These are phyloP conservation scores for Spondyliosoma cantharus DNA, from an alignment of 2,797 vertebrate genomes.

Conservation along the genomic window DNA sequence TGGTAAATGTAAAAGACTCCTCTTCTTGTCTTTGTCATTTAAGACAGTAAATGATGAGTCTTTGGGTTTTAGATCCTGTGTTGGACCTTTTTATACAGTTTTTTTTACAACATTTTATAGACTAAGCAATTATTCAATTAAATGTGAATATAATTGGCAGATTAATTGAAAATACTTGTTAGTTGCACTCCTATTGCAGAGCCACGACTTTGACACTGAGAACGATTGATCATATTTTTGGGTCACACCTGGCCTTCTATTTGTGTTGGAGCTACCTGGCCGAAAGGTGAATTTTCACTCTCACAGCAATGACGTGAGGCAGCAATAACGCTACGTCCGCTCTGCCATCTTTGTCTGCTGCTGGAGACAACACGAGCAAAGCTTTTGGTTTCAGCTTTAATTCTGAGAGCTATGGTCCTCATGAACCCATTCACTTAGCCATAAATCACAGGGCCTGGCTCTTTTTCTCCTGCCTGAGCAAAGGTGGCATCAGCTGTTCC, in stretches of 20 bases:
- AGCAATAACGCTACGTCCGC: not conserved
- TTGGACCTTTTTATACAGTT: too few species aligned
- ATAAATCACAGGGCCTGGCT: constrained; percentile 34
- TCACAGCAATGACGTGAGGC: not conserved
- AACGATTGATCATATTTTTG: not conserved
- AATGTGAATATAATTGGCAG: too few species aligned
- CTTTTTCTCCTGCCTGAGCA: constrained; percentile 29
- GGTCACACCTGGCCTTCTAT: not conserved
- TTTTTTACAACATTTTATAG: too few species aligned
- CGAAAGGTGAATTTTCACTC: not conserved
- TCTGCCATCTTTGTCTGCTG: not conserved
- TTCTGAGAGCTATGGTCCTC: constrained; percentile 33
- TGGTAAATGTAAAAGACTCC: too few species aligned
- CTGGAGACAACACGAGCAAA: not conserved
- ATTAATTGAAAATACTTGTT: too few species aligned
- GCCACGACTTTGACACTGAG: too few species aligned
- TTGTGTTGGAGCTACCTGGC: not conserved
- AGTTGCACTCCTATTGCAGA: too few species aligned
- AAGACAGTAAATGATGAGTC: too few species aligned
- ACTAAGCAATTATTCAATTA: too few species aligned
- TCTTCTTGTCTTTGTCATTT: too few species aligned
- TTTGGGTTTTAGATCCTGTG: too few species aligned
- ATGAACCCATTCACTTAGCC: constrained; percentile 33
- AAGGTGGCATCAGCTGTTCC: constrained; percentile 65
- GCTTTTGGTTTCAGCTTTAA: constrained; percentile 36